Percentiles rank a stretch among this genome's conserved stretches.
phyloP scores from a whole-genome alignment of 2,797 vertebrate species.

The Ciconia nigra region DNA sequence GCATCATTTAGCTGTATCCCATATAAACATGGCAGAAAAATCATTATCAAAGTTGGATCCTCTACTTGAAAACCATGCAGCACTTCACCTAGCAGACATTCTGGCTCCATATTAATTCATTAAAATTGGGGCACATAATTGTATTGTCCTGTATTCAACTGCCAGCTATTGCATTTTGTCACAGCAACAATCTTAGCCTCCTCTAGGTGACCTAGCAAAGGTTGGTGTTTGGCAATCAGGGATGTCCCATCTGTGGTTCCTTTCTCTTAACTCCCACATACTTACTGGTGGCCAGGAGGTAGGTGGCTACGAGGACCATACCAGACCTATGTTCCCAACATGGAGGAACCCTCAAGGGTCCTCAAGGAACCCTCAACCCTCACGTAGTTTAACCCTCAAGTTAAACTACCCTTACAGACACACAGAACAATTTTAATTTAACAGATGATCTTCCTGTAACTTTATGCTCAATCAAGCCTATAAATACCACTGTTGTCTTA shows the following conservation, averaged over 20 bases:
- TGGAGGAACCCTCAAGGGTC: background rate
- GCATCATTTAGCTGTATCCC: background rate
- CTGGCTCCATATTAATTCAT: background rate
- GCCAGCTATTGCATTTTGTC: background rate
- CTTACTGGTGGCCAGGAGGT: background rate
- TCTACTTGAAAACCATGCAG: background rate
- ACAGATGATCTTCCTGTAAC: background rate
- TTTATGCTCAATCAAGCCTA: background rate
- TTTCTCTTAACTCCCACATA: accelerated
- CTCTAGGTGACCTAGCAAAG: background rate
- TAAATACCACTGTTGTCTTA: background rate
- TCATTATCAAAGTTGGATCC: no score
- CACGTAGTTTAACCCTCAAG: no score
- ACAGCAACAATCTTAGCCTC: background rate
- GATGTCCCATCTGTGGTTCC: background rate
- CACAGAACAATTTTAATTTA: background rate
- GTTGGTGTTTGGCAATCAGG: background rate
- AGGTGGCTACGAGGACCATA: accelerated
- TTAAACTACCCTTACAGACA: background rate
- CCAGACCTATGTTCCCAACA: background rate
- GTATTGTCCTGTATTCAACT: background rate
- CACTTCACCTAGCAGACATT: background rate
- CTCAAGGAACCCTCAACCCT: no score
- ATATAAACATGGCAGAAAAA: background rate
- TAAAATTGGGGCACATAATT: background rate